phyloP scores from a whole-genome alignment of 2,888 invertebrate species.

The Dryobota labecula region DNA sequence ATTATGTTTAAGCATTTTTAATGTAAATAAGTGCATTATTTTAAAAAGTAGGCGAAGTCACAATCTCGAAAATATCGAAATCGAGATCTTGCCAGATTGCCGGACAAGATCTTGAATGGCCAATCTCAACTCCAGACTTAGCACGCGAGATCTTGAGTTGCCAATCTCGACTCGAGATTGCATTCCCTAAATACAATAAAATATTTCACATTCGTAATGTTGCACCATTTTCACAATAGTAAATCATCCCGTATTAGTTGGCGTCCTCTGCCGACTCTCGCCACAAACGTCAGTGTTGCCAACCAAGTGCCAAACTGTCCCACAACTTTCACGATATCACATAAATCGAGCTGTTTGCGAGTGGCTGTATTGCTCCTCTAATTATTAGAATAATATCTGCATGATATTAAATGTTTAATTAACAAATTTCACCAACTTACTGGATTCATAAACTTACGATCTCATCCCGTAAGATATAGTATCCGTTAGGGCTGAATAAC shows the following conservation, averaged over 20 bases:
- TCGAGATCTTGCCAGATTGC: not conserved
- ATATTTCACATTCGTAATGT: not conserved
- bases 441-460: constrained; percentile 1
- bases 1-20: not conserved
- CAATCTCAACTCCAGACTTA: not conserved
- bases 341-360: constrained; percentile 52
- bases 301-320: constrained; percentile 38
- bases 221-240: constrained; percentile 12
- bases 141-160: not conserved
- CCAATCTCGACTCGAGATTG: not conserved
- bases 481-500: not conserved
- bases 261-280: constrained; percentile 5
- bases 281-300: constrained; percentile 32
- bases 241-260: constrained; percentile 44
- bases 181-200: not conserved
- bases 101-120: not conserved
- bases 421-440: constrained; percentile 15
- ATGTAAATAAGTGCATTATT: not conserved
- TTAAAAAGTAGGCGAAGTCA: not conserved
- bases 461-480: not conserved
- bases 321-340: constrained; percentile 40
- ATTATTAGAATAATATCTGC: constrained; percentile 42
- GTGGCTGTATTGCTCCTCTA: constrained; percentile 28
- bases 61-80: not conserved
- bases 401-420: constrained; percentile 26